Conservation (phyloP, 2,113 vertebrate genomes). For the Hippoglossus stenolepis region DNA sequence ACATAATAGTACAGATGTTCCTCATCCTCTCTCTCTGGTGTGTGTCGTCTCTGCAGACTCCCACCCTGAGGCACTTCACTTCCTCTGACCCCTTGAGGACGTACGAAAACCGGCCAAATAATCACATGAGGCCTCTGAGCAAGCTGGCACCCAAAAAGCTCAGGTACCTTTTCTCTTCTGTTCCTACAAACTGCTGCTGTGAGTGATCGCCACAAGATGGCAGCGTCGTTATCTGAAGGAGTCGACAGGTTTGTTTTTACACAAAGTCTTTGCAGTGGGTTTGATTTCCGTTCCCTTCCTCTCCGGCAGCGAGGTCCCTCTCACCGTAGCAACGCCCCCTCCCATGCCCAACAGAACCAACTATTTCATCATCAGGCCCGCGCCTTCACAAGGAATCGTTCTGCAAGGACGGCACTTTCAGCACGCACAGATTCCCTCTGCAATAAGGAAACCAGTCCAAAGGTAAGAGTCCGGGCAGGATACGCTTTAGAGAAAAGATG, state of each 20-base stretch:
- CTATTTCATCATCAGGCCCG: constrained; percentile 72
- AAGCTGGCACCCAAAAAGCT: constrained; percentile 88
- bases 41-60: constrained; percentile 63
- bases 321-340: constrained; percentile 76
- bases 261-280: not conserved
- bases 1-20: too few species aligned
- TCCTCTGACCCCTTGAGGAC: constrained; percentile 85
- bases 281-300: not conserved
- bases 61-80: constrained; percentile 82
- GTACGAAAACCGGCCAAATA: constrained; percentile 84
- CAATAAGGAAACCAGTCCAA: constrained; percentile 88
- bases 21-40: not conserved
- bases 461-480: constrained; percentile 81
- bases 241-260: not conserved
- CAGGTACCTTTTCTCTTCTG: constrained; percentile 73
- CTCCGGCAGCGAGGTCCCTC: constrained; percentile 84
- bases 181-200: not conserved
- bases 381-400: constrained; percentile 83
- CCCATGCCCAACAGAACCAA: constrained; percentile 73
- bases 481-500: too few species aligned
- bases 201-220: too few species aligned
- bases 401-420: constrained; percentile 91
- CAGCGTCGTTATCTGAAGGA: too few species aligned
- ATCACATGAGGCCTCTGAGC: constrained; percentile 83
- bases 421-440: constrained; percentile 84